Conservation (phyloP, 2,797 vertebrate genomes). For the Lutra lutra region DNA sequence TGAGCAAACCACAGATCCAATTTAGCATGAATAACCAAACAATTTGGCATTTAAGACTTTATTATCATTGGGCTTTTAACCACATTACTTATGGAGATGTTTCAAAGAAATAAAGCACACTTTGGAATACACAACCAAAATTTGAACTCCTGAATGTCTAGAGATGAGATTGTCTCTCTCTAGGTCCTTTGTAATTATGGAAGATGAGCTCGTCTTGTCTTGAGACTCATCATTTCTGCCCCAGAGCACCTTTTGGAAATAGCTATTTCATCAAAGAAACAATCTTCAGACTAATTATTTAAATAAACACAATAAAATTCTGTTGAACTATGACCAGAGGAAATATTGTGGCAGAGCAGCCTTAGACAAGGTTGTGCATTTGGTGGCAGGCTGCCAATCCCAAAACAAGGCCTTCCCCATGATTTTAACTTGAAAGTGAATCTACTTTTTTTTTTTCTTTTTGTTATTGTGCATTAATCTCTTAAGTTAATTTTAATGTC, state of each 20-base stretch:
- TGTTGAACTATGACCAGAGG: neutral
- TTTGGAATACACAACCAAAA: neutral
- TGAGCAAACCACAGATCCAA: neutral
- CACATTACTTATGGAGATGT: neutral
- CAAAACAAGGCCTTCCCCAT: neutral
- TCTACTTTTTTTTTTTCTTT: conserved; percentile 19
- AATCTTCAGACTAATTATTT: conserved; percentile 2
- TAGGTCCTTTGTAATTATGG: neutral
- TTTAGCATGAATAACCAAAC: fast-evolving
- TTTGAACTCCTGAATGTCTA: neutral
- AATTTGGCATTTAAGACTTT: neutral
- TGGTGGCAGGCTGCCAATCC: neutral
- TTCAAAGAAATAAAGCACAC: neutral
- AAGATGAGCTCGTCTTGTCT: neutral
- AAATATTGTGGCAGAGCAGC: neutral
- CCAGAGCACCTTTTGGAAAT: neutral
- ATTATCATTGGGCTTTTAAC: neutral
- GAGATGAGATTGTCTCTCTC: neutral
- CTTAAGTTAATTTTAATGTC: conserved; percentile 73
- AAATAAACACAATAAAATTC: conserved; percentile 57
- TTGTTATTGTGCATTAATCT: conserved; percentile 51
- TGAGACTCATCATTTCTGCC: neutral
- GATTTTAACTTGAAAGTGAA: conserved; percentile 53
- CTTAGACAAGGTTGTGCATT: neutral
- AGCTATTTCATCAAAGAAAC: conserved; percentile 24